Evolutionary conservation across 2,888 invertebrate species (phyloP).

Genomic region (Nysson spinosus): DNA sequence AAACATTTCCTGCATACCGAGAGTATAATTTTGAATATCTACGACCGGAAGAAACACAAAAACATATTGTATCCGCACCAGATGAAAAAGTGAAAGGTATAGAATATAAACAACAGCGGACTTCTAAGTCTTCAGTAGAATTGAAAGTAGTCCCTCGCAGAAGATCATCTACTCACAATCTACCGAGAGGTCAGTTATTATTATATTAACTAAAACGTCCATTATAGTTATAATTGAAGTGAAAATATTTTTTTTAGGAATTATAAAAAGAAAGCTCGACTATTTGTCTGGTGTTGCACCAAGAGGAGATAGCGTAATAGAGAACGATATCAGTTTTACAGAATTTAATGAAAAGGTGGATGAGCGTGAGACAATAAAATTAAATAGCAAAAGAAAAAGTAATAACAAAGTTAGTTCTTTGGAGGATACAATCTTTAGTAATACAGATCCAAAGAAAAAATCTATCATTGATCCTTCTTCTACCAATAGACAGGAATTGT

Average conservation of each 20-base stretch:
- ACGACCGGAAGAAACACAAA: neutral
- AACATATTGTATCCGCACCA: neutral
- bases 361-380: neutral
- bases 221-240: too few relatives aligned
- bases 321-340: neutral
- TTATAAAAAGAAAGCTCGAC: slow-evolving; percentile 50
- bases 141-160: neutral
- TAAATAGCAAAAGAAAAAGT: neutral
- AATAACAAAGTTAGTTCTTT: slow-evolving; percentile 5
- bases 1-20: neutral
- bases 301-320: slow-evolving; percentile 7
- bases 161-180: slow-evolving; percentile 5
- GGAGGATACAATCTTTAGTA: neutral
- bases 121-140: neutral
- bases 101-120: neutral
- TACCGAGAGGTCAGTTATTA: slow-evolving; percentile 32
- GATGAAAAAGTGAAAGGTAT: neutral
- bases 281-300: slow-evolving; percentile 52
- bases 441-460: neutral
- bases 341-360: neutral
- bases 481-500: neutral
- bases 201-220: slow-evolving; percentile 1
- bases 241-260: slow-evolving; percentile 39
- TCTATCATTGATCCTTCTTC: slow-evolving; percentile 1
- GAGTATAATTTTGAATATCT: neutral